A percentile compares a stretch with the other conserved stretches of the same genome.
phyloP scores from a whole-genome alignment of 2,113 vertebrate genomes.

The Lepus timidus region DNA sequence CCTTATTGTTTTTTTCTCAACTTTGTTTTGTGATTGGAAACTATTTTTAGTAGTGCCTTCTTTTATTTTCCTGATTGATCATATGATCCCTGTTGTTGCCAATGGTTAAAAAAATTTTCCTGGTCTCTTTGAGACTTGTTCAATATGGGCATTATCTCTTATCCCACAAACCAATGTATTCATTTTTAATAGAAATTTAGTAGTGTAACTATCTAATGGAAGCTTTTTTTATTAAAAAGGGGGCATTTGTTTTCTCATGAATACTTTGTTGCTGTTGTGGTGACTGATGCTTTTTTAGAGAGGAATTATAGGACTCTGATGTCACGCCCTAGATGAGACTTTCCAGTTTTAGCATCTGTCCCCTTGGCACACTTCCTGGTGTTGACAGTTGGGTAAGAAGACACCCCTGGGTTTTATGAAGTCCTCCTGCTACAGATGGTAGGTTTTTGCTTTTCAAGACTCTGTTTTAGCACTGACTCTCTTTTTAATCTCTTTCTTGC shows the following conservation, averaged over 20 bases:
- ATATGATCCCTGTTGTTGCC: slow-evolving; percentile 75
- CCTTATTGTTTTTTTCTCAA: slow-evolving; percentile 55
- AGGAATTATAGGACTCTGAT: slow-evolving; percentile 79
- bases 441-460: slow-evolving; percentile 75
- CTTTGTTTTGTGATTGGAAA: slow-evolving; percentile 47
- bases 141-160: slow-evolving; percentile 60
- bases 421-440: slow-evolving; percentile 83
- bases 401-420: slow-evolving; percentile 85
- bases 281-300: slow-evolving; percentile 68
- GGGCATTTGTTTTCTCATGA: slow-evolving; percentile 69
- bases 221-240: slow-evolving; percentile 40
- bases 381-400: slow-evolving; percentile 83
- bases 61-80: slow-evolving; percentile 73
- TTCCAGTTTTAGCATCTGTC: slow-evolving; percentile 86
- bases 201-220: slow-evolving; percentile 45
- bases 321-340: slow-evolving; percentile 81
- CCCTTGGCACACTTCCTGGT: slow-evolving; percentile 82
- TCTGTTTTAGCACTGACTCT: slow-evolving; percentile 67
- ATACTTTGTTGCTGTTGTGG: slow-evolving; percentile 61
- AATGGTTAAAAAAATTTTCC: slow-evolving; percentile 59
- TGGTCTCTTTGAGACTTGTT: slow-evolving; percentile 73
- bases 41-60: slow-evolving; percentile 74
- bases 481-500: slow-evolving; percentile 64
- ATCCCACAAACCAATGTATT: slow-evolving; percentile 62
- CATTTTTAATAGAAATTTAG: slow-evolving; percentile 73